Percentiles rank a stretch among this genome's conserved stretches.
Conservation (phyloP, 2,888 invertebrate species). For the Melieria crassipennis region DNA sequence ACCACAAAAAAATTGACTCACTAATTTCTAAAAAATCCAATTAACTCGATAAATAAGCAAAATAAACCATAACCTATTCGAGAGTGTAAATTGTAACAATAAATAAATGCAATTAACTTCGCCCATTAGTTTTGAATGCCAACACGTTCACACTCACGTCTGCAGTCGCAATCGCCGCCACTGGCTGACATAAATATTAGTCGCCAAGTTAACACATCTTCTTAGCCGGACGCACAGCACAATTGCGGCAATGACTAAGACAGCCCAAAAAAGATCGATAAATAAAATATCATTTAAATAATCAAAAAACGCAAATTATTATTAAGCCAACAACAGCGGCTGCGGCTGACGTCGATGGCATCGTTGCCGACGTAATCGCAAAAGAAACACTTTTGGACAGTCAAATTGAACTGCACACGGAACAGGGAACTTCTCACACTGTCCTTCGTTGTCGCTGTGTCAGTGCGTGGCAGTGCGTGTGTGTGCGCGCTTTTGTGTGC, state of each 20-base stretch:
- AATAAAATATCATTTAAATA: too few species aligned
- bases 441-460: constrained; percentile 6
- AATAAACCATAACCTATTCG: constrained; percentile 21
- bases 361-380: too few species aligned
- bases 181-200: neutral
- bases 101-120: constrained; percentile 31
- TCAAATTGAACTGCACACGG: neutral
- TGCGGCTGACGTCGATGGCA: too few species aligned
- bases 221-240: too few species aligned
- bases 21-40: neutral
- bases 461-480: neutral
- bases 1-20: constrained; percentile 13
- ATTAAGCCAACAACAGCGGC: too few species aligned
- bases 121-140: constrained; percentile 14
- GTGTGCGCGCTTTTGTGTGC: neutral
- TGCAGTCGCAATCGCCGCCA: too few species aligned
- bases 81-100: constrained; percentile 20
- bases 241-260: too few species aligned
- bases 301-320: too few species aligned
- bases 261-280: too few species aligned
- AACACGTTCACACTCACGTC: too few species aligned
- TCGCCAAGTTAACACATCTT: too few species aligned
- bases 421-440: constrained; percentile 19
- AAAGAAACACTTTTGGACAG: too few species aligned
- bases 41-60: constrained; percentile 7